Base-by-base conservation (phyloP, 1,140 invertebrate genomes). In the Subanguina moxae region DNA sequence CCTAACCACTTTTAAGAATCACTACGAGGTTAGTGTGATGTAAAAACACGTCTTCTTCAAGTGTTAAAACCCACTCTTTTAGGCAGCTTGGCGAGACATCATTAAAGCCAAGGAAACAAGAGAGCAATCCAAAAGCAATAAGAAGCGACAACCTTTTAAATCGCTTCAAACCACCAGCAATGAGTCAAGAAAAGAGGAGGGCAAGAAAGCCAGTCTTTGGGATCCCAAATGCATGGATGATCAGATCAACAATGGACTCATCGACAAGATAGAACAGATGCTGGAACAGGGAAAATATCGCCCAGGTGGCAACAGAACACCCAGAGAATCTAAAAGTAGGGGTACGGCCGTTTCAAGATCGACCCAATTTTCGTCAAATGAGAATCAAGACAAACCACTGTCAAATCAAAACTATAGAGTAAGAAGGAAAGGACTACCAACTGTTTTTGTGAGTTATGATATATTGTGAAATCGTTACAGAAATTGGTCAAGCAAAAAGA, bases 231-330 rank as follows among this genome's bases (percentile, higher is more conserved):
- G 28, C 52, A 56, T 56, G 21, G 52, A 56, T 28, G 58, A 61
- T 13, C 32, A 64, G 32, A 42, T 11, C 0, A 57, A 38, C 45
- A 45, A 64, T 25, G 69, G 69, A 19, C 70, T 71, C n/a, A 61
- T 71, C n/a, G 69, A 71, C 56, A 71, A 62, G 32, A 71, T 71
- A 27, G 69, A 71, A 21, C 68, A 71, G 27, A 70, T 71, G 67
- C 57, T 71, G 19, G 69, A 46, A 28, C 28, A 71, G 56, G 69
- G 69, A 17, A 30, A 32, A 13, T 71, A 71, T 23, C 17, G 69
- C 15, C 48, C 43, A 28, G 56, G 58, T 27, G 68, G 67, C 23
- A n/a, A 27, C 59, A 57, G 27, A 23, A 71, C 21, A 13, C 30
- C 62, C 8, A 25, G 42, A 64, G 61, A 64, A 63, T 48, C 62